phyloP scores from a whole-genome alignment of 2,797 vertebrate species.

The Spea hammondii region DNA sequence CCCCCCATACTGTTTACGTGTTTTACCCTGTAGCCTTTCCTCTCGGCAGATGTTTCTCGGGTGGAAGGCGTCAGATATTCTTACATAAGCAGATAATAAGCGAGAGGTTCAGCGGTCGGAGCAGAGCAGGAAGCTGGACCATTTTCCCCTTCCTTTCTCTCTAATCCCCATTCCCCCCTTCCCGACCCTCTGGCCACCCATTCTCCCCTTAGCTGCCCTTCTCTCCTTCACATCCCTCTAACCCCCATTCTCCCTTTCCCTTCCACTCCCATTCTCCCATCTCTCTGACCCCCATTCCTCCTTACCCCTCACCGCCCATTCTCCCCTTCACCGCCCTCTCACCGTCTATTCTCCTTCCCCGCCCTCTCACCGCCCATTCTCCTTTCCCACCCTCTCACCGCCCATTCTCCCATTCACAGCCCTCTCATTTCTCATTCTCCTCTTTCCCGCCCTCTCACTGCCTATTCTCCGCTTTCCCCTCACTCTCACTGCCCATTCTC shows the following conservation, averaged over 20 bases:
- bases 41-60: too few species aligned
- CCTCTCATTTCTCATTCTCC: not conserved
- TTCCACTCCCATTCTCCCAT: not conserved
- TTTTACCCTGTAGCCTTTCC: too few species aligned
- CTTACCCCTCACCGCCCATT: not conserved
- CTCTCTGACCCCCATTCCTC: not conserved
- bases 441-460: not conserved
- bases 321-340: not conserved
- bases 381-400: not conserved
- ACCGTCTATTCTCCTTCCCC: not conserved
- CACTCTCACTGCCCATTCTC: too few species aligned
- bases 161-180: not conserved
- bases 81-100: too few species aligned
- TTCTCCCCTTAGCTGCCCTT: not conserved
- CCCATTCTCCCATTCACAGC: not conserved
- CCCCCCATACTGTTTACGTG: too few species aligned
- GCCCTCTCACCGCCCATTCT: not conserved
- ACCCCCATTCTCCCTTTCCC: not conserved
- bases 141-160: not conserved
- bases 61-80: too few species aligned
- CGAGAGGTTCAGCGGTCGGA: too few species aligned
- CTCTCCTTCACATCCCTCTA: not conserved
- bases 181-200: not conserved
- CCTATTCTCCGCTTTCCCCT: too few species aligned
- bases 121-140: too few species aligned